These are phyloP conservation scores for Micromys minutus DNA, from an alignment of 2,113 vertebrate genomes.

Conservation along the genomic window DNA sequence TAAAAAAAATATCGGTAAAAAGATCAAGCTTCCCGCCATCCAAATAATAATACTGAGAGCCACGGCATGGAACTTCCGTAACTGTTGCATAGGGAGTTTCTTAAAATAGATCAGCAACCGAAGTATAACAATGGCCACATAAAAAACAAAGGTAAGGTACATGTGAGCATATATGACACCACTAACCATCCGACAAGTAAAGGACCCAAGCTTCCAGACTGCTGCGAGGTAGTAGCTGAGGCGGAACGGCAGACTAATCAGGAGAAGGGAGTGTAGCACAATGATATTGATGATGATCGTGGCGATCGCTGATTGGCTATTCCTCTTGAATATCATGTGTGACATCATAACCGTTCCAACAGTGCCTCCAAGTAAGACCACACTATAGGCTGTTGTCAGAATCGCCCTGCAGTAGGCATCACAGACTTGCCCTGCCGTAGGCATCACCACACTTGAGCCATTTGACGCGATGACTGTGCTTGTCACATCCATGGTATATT, in stretches of 20 bases:
- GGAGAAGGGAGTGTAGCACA: slow-evolving; percentile 79
- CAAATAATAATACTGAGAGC: slow-evolving; percentile 76
- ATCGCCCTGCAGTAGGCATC: not conserved
- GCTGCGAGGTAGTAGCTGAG: slow-evolving; percentile 79
- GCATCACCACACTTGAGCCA: fast-evolving
- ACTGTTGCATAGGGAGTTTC: slow-evolving; percentile 69
- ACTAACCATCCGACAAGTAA: slow-evolving; percentile 72
- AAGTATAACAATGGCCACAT: slow-evolving; percentile 69
- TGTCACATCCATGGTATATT: slow-evolving; percentile 30
- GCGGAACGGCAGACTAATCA: slow-evolving; percentile 82
- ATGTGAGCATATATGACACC: slow-evolving; percentile 80
- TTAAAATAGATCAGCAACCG: slow-evolving; percentile 72
- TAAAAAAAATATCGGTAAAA: slow-evolving; percentile 63
- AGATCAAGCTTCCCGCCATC: slow-evolving; percentile 65
- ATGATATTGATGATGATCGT: slow-evolving; percentile 73
- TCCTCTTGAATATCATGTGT: slow-evolving; percentile 68
- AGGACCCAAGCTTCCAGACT: slow-evolving; percentile 77
- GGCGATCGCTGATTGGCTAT: slow-evolving; percentile 65
- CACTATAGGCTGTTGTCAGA: slow-evolving; percentile 72
- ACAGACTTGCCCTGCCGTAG: not conserved
- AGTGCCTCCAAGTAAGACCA: slow-evolving; percentile 75
- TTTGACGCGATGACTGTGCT: slow-evolving; percentile 3
- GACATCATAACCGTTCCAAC: slow-evolving; percentile 74
- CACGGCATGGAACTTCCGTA: slow-evolving; percentile 38
- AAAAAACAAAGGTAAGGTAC: slow-evolving; percentile 81